phyloP scores from a whole-genome alignment of 1,140 invertebrate species.

The Ips typographus region DNA sequence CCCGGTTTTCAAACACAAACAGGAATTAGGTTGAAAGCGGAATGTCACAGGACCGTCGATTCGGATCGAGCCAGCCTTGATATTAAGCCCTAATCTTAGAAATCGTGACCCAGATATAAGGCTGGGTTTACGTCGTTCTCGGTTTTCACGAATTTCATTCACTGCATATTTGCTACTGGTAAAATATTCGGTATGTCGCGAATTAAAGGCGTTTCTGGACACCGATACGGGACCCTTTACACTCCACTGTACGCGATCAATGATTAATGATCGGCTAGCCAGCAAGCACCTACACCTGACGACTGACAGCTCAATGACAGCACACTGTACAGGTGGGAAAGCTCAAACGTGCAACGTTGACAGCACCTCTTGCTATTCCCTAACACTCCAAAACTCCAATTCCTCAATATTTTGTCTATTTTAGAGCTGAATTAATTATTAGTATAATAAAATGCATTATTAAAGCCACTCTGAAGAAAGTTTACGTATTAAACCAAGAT shows the following conservation, averaged over 20 bases:
- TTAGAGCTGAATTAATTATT: too few relatives aligned
- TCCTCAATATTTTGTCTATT: too few relatives aligned
- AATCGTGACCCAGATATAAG: neutral
- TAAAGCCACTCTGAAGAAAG: too few relatives aligned
- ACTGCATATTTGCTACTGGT: constrained; percentile 29
- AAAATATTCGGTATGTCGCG: constrained; percentile 1
- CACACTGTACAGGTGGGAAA: constrained; percentile 38
- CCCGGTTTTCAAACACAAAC: too few relatives aligned
- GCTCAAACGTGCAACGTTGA: constrained; percentile 15
- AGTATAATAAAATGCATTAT: too few relatives aligned
- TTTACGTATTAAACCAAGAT: too few relatives aligned
- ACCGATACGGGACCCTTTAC: constrained; percentile 15
- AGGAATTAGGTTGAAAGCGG: neutral
- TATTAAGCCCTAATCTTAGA: constrained; percentile 4
- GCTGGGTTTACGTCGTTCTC: constrained; percentile 4
- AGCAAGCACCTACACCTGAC: constrained; percentile 7
- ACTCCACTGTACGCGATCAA: constrained; percentile 35
- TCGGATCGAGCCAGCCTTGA: constrained; percentile 12
- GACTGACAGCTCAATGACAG: constrained; percentile 38
- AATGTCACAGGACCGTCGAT: constrained; percentile 13
- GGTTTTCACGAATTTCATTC: constrained; percentile 2
- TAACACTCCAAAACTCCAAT: too few relatives aligned
- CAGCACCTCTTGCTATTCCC: too few relatives aligned
- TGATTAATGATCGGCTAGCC: constrained; percentile 45
- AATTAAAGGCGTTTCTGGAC: constrained; percentile 27